Evolutionary conservation across 1,140 invertebrate species (phyloP).

Genomic region (Bombus cullumanus): DNA sequence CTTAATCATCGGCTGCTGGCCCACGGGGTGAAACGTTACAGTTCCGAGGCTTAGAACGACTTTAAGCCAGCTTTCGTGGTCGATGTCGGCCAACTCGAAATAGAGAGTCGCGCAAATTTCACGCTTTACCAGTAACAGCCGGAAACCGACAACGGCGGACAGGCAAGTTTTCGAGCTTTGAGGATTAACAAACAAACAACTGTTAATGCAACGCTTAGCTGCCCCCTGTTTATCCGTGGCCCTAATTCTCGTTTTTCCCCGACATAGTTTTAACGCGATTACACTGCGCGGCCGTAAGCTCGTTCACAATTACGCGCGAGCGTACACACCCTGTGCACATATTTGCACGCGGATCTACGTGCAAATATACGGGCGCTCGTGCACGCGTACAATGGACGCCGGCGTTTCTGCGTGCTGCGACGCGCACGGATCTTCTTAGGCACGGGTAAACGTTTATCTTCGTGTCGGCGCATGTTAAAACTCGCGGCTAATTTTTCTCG

Average conservation of each 20-base stretch:
- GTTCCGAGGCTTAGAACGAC: not conserved
- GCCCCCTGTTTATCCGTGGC: not conserved
- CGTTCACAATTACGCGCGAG: constrained; percentile 11
- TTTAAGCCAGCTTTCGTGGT: not conserved
- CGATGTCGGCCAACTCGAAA: not conserved
- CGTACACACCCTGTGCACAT: constrained; percentile 19
- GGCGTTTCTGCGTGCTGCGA: constrained; percentile 20
- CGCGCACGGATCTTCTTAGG: not conserved
- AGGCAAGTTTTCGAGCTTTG: constrained; percentile 25
- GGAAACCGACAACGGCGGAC: not conserved
- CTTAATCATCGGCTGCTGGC: not conserved
- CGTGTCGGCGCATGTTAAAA: not conserved
- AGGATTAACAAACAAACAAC: constrained; percentile 25
- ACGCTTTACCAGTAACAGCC: not conserved
- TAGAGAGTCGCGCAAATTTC: not conserved
- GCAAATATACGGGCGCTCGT: constrained; percentile 23
- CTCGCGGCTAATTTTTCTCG: not conserved
- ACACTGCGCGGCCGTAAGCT: constrained; percentile 9
- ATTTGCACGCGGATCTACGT: constrained; percentile 32
- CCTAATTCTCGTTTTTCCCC: not conserved
- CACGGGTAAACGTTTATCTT: constrained; percentile 21
- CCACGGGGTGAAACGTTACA: not conserved
- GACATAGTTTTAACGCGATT: constrained; percentile 39
- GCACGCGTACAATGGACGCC: not conserved
- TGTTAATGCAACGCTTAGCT: constrained; percentile 14